Evolutionary conservation across 2,113 vertebrate species (phyloP).

Genomic region (Diadophis punctatus): DNA sequence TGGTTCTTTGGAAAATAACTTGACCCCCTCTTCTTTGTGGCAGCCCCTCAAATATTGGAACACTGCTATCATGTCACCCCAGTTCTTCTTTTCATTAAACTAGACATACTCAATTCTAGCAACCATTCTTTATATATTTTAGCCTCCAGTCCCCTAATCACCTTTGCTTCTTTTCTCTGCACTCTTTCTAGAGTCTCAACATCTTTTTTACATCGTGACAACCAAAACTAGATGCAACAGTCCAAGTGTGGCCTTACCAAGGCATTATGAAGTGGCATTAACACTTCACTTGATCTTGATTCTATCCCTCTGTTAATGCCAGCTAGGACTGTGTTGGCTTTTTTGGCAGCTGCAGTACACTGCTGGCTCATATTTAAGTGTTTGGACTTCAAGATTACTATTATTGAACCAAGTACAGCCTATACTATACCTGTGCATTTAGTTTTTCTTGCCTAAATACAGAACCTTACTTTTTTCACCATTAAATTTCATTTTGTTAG

Average conservation of each 20-base stretch:
- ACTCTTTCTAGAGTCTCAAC: background rate
- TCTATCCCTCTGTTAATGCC: background rate
- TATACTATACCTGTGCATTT: background rate
- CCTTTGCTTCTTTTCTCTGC: no score
- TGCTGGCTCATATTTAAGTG: background rate
- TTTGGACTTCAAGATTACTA: background rate
- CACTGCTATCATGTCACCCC: no score
- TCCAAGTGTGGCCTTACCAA: background rate
- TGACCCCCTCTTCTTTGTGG: background rate
- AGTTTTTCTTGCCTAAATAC: background rate
- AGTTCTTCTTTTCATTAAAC: no score
- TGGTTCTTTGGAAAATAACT: background rate
- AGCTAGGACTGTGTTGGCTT: background rate
- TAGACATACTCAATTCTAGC: no score
- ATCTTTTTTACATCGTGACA: background rate
- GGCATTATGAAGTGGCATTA: background rate
- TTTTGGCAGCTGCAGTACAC: background rate
- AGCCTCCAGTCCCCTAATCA: no score
- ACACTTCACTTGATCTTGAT: background rate
- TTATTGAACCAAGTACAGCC: background rate
- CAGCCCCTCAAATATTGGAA: no score
- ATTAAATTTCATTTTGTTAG: background rate
- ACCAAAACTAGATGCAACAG: background rate
- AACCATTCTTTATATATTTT: no score
- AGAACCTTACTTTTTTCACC: background rate